Evolutionary conservation across 2,113 vertebrate species (phyloP).

Genomic region (Strix uralensis): DNA sequence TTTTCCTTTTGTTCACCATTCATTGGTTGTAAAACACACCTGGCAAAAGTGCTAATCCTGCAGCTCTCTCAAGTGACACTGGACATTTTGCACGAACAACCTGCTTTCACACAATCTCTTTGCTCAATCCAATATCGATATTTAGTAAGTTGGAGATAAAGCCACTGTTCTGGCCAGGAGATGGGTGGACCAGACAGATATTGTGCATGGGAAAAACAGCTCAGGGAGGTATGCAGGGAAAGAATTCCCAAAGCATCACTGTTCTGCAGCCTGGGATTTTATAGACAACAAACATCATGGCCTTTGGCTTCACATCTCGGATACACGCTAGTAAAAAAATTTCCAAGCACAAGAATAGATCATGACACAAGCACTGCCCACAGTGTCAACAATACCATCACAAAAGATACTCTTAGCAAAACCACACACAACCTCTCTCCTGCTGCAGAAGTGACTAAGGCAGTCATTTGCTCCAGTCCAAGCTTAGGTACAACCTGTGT

Average conservation of each 20-base stretch:
- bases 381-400: not conserved
- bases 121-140: not conserved
- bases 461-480: not conserved
- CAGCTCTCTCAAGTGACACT: accelerated
- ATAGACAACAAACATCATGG: not conserved
- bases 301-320: not conserved
- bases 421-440: not conserved
- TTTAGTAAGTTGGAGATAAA: not conserved
- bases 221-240: accelerated
- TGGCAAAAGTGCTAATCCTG: not conserved
- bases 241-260: not conserved
- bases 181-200: not conserved
- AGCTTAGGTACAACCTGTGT: not conserved
- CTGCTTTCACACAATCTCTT: not conserved
- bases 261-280: not conserved
- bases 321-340: not conserved
- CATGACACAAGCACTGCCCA: not conserved
- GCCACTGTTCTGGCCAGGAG: not conserved
- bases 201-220: not conserved
- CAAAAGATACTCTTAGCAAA: not conserved
- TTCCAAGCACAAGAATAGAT: not conserved
- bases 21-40: not conserved
- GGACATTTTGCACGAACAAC: not conserved
- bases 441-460: not conserved
- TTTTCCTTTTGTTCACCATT: not conserved